Base-by-base conservation (phyloP, 2,888 invertebrate species). In the Eristalinus aeneus region DNA sequence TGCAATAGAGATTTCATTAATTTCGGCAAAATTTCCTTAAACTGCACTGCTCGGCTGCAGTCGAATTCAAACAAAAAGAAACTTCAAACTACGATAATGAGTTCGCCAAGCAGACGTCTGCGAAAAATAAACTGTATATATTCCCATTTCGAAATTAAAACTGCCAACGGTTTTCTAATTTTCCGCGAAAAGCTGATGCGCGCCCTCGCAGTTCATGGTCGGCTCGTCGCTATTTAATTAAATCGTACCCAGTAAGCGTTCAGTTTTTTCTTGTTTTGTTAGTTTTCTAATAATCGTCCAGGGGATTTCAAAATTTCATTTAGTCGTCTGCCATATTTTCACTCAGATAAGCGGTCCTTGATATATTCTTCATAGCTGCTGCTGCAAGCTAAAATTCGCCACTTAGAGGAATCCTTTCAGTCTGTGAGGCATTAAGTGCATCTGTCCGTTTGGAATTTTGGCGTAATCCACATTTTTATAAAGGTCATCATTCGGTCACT, bases 241-340 rank as follows among this genome's bases (percentile, higher is more conserved):
- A 81, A 71, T 65, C 54, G 67, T 27, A 39, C 27, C 9, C 56
- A 60, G 60, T 64, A 65, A 64, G 10, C 11, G 32, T 67, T 11
- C 23, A 31, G 53, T 54, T 63, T 20, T n/a, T 20, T 36, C 8
- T 12, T 64, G 54, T 69, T 58, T 56, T 12, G 5, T 20, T 16
- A 54, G 36, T 20, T 27, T 56, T 71, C 58, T 71, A 56, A 23
- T 61, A 60, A 76, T 46, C 9, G 54, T 61, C 56, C 2, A 71
- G 81, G 77, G 73, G 81, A 81, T 86, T 76, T 58, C 32, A 27
- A 86, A 68, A 86, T 86, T 64, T 72, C 53, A 11, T 77, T 85
- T 72, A 77, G 77, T 76, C 77, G 61, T 81, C 76, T 77, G 32
- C 61, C 72, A 56, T 32, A 65, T 63, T 75, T 34, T 39, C 65